Percentiles rank a stretch among this genome's conserved stretches.
Conservation (phyloP, 2,113 vertebrate genomes). For the Scomber japonicus region DNA sequence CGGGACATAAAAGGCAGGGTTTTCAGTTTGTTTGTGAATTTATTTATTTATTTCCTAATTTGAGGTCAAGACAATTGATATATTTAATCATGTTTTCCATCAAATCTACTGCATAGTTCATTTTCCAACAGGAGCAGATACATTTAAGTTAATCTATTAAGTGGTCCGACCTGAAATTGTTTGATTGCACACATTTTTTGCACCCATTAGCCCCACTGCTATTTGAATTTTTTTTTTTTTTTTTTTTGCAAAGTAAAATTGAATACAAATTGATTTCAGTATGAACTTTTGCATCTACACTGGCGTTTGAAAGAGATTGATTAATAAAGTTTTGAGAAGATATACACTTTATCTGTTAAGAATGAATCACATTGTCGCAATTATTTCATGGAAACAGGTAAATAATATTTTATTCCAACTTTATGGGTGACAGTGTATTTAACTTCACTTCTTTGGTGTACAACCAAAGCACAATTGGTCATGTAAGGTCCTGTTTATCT, state of each 20-base stretch:
- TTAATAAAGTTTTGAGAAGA: too few species aligned
- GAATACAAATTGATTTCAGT: not conserved
- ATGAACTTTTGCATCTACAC: not conserved
- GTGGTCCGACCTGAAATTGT: too few species aligned
- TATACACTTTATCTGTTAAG: too few species aligned
- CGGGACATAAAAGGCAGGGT: not conserved
- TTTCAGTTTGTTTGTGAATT: slow-evolving; percentile 7
- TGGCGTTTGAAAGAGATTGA: too few species aligned
- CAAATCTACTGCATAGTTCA: not conserved
- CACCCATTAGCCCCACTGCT: too few species aligned
- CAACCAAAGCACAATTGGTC: not conserved
- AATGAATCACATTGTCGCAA: too few species aligned
- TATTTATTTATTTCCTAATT: not conserved
- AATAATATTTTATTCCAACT: too few species aligned
- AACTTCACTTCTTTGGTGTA: not conserved
- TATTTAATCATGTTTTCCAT: not conserved
- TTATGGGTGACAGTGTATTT: too few species aligned
- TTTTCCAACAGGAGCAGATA: not conserved
- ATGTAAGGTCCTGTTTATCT: not conserved
- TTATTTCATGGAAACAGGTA: too few species aligned
- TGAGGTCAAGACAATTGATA: not conserved
- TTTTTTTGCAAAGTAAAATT: not conserved
- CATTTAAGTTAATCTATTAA: too few species aligned
- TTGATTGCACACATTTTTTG: too few species aligned
- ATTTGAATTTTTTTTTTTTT: too few species aligned